A percentile compares a stretch with the other conserved stretches of the same genome.
Conservation (phyloP, 2,888 invertebrate species). For the Biston stratarius region DNA sequence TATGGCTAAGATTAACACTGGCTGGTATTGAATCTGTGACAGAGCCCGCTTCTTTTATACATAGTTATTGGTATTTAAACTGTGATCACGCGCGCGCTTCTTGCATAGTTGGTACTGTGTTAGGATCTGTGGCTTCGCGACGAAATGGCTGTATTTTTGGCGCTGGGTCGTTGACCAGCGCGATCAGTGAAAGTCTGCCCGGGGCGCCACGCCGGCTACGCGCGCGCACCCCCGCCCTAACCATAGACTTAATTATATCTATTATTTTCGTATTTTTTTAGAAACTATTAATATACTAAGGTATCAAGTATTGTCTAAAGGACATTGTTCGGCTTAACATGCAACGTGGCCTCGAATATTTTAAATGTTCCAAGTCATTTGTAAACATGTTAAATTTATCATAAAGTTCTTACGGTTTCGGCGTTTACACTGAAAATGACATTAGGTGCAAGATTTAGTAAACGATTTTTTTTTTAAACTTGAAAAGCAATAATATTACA, state of each 20-base stretch:
- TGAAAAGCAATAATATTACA: too few species aligned
- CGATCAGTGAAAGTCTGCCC: constrained; percentile 75
- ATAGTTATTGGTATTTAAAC: constrained; percentile 16
- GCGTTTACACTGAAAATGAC: too few species aligned
- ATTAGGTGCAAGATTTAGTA: too few species aligned
- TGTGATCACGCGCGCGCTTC: constrained; percentile 29
- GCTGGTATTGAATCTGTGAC: constrained; percentile 13
- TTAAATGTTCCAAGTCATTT: not conserved
- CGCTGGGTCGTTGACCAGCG: constrained; percentile 65
- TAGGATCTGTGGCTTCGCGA: constrained; percentile 38
- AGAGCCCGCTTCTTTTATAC: not conserved
- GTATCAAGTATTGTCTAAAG: not conserved
- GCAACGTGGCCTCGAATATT: not conserved
- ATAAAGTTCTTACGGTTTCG: too few species aligned
- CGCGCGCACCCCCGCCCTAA: constrained; percentile 54
- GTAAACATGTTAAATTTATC: not conserved
- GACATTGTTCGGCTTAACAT: not conserved
- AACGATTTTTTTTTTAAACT: too few species aligned
- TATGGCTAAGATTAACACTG: constrained; percentile 1
- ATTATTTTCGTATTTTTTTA: constrained; percentile 21
- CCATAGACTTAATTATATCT: constrained; percentile 28
- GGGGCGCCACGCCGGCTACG: constrained; percentile 77
- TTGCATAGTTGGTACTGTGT: constrained; percentile 7
- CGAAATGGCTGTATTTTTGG: constrained; percentile 70
- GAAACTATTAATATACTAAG: too few species aligned